Percentiles rank a stretch among this genome's conserved stretches.
Conservation (phyloP, 2,113 vertebrate genomes). For the Mormyrus lacerda region DNA sequence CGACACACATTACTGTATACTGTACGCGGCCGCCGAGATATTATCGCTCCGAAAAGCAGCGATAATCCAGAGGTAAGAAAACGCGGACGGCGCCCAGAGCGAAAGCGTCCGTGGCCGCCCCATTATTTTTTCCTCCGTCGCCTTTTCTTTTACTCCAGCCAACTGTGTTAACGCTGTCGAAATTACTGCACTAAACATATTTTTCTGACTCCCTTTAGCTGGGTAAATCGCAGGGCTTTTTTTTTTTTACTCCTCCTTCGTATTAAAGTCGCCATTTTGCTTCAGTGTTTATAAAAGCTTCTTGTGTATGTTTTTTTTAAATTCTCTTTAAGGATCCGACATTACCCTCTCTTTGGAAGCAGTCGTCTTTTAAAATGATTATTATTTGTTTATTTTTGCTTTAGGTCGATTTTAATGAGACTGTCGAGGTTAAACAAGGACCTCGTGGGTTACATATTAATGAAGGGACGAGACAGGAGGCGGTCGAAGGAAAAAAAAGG, state of each 20-base stretch:
- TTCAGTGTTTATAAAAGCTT: constrained; percentile 71
- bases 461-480: constrained; percentile 47
- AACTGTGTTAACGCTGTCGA: constrained; percentile 48
- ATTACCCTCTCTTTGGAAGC: constrained; percentile 27
- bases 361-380: background rate
- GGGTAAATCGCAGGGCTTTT: constrained; percentile 59
- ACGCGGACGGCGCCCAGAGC: constrained; percentile 41
- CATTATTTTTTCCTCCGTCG: constrained; percentile 49
- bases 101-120: constrained; percentile 33
- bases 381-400: constrained; percentile 15
- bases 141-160: constrained; percentile 48
- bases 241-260: constrained; percentile 64
- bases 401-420: constrained; percentile 40
- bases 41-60: constrained; percentile 53
- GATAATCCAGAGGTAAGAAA: constrained; percentile 64
- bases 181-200: constrained; percentile 58
- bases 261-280: constrained; percentile 95
- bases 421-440: constrained; percentile 49
- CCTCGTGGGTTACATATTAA: constrained; percentile 62
- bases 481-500: constrained; percentile 43
- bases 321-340: constrained; percentile 48
- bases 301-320: constrained; percentile 49
- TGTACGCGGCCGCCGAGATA: constrained; percentile 62
- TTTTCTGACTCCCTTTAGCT: constrained; percentile 59
- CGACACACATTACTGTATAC: constrained; percentile 61